Conservation (phyloP, 1,140 invertebrate genomes). For the Prorops nasuta region DNA sequence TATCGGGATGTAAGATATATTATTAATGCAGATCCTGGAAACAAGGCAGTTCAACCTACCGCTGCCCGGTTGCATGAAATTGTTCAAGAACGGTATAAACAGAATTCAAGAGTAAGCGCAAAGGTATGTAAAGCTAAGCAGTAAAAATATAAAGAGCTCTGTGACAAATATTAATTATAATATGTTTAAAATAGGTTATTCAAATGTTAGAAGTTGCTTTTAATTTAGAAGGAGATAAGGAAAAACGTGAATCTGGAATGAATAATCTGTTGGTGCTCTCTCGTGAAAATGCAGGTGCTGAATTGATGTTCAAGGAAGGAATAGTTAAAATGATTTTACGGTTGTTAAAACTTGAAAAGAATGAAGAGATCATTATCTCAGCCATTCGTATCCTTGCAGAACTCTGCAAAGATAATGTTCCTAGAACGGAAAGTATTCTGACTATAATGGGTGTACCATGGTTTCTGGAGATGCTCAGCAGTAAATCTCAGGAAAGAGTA, state of each 20-base stretch:
- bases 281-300: conserved; percentile 79
- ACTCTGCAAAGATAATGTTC: conserved; percentile 67
- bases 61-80: conserved; percentile 70
- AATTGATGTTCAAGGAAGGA: conserved; percentile 69
- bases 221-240: conserved; percentile 63
- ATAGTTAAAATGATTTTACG: conserved; percentile 67
- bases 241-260: conserved; percentile 81
- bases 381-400: conserved; percentile 73
- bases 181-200: conserved; percentile 35
- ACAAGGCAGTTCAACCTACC: conserved; percentile 79
- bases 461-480: conserved; percentile 80
- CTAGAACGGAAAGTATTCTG: conserved; percentile 67
- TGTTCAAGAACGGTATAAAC: conserved; percentile 71
- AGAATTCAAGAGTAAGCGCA: conserved; percentile 71
- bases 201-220: conserved; percentile 82
- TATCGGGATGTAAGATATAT: conserved; percentile 88
- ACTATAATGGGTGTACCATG: conserved; percentile 78
- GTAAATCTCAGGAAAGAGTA: conserved; percentile 69
- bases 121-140: conserved; percentile 62
- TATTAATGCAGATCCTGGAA: conserved; percentile 81
- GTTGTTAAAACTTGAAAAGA: conserved; percentile 75
- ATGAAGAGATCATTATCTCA: conserved; percentile 67
- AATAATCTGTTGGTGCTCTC: conserved; percentile 91
- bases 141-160: conserved; percentile 3
- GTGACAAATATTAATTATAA: neutral